These are phyloP conservation scores for Chaetorhynchus papuensis DNA, from an alignment of 2,113 vertebrate species.

Conservation along the genomic window DNA sequence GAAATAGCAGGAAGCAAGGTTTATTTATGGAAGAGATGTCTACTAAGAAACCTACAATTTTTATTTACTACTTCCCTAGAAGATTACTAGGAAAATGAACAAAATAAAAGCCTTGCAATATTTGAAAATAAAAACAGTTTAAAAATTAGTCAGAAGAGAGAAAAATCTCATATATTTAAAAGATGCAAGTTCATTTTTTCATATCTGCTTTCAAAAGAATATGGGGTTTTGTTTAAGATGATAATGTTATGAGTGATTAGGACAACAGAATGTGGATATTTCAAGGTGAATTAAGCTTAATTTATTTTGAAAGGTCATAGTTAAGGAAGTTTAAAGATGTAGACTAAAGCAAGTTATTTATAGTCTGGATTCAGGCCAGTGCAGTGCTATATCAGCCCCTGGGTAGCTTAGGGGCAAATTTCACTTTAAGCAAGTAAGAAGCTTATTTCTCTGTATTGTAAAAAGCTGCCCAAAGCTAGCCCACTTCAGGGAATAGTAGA, in stretches of 20 bases:
- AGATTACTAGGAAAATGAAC: background rate
- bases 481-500: background rate
- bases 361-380: background rate
- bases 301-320: background rate
- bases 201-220: background rate
- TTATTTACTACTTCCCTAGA: background rate
- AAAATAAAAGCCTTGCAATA: background rate
- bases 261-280: background rate
- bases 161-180: background rate
- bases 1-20: background rate
- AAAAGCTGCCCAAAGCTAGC: background rate
- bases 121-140: background rate
- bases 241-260: background rate
- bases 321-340: background rate
- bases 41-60: background rate
- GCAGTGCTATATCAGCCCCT: background rate
- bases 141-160: background rate
- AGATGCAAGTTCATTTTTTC: background rate
- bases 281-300: background rate
- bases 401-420: background rate
- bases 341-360: background rate
- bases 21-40: constrained; percentile 11
- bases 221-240: background rate
- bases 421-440: background rate
- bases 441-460: background rate